These are phyloP conservation scores for Dicycla oo DNA, from an alignment of 2,888 invertebrate species.

Conservation along the genomic window DNA sequence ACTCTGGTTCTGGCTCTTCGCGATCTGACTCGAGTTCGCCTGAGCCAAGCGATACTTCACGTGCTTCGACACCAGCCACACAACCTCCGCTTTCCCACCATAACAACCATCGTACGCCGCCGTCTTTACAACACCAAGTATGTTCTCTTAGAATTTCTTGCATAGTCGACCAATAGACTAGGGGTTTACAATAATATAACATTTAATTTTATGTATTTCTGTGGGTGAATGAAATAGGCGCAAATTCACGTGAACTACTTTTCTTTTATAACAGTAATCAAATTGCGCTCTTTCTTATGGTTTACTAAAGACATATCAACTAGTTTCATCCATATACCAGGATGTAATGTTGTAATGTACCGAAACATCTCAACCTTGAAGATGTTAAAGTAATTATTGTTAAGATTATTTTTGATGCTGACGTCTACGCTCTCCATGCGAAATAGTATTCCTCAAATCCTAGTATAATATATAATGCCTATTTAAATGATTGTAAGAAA, in stretches of 20 bases:
- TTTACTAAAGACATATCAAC: slow-evolving; percentile 25
- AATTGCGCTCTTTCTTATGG: not conserved
- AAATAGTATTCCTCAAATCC: slow-evolving; percentile 50
- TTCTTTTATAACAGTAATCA: not conserved
- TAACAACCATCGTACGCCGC: slow-evolving; percentile 78
- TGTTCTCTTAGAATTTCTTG: slow-evolving; percentile 34
- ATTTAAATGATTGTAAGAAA: slow-evolving; percentile 7
- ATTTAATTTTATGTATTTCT: not conserved
- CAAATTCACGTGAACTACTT: not conserved
- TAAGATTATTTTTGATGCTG: slow-evolving; percentile 10
- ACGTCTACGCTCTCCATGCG: slow-evolving; percentile 35
- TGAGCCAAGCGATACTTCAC: slow-evolving; percentile 90
- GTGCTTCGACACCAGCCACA: slow-evolving; percentile 91
- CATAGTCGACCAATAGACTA: not conserved
- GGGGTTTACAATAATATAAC: not conserved
- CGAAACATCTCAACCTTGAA: not conserved
- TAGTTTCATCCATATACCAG: slow-evolving; percentile 6
- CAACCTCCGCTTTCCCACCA: slow-evolving; percentile 80
- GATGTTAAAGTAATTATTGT: slow-evolving; percentile 8
- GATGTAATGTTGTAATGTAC: slow-evolving; percentile 4
- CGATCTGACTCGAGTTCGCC: slow-evolving; percentile 90
- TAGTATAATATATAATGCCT: slow-evolving; percentile 18
- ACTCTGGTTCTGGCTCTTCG: slow-evolving; percentile 89
- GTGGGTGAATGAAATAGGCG: slow-evolving; percentile 1
- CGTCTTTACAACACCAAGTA: slow-evolving; percentile 79